Conservation (phyloP, 2,888 invertebrate genomes). For the Ormia ochracea region DNA sequence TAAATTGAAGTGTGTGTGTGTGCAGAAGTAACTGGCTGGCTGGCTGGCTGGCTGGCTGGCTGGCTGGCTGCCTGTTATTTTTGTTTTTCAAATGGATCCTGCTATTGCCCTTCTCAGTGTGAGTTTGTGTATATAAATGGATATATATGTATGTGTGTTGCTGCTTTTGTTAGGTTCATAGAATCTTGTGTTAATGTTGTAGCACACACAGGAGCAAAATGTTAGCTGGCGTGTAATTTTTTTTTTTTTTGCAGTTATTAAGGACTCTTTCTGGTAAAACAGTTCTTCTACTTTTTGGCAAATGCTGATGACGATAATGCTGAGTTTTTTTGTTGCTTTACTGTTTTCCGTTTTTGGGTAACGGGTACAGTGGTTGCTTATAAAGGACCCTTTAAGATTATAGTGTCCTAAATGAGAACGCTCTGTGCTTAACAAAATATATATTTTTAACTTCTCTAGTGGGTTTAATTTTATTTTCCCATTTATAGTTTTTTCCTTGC, state of each 20-base stretch:
- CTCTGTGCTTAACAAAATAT: not conserved
- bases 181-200: not conserved
- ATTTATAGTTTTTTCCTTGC: not conserved
- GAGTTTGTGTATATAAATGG: not conserved
- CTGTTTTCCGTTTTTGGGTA: not conserved
- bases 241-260: not conserved
- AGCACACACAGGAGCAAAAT: not conserved
- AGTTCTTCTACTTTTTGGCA: not conserved
- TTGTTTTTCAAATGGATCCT: slow-evolving; percentile 1
- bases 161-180: not conserved
- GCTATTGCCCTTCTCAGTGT: not conserved
- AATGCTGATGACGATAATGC: slow-evolving; percentile 5
- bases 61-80: not conserved
- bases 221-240: not conserved
- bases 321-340: too few relatives aligned
- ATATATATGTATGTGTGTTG: too few relatives aligned
- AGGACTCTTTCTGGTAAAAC: not conserved
- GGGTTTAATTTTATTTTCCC: not conserved
- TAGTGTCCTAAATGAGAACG: slow-evolving; percentile 48
- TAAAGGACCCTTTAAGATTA: not conserved
- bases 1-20: not conserved
- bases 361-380: not conserved
- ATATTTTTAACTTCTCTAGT: not conserved
- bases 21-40: slow-evolving; percentile 1
- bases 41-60: not conserved